Evolutionary conservation across 2,888 invertebrate species (phyloP).

Genomic region (Brachyopa scutellaris): DNA sequence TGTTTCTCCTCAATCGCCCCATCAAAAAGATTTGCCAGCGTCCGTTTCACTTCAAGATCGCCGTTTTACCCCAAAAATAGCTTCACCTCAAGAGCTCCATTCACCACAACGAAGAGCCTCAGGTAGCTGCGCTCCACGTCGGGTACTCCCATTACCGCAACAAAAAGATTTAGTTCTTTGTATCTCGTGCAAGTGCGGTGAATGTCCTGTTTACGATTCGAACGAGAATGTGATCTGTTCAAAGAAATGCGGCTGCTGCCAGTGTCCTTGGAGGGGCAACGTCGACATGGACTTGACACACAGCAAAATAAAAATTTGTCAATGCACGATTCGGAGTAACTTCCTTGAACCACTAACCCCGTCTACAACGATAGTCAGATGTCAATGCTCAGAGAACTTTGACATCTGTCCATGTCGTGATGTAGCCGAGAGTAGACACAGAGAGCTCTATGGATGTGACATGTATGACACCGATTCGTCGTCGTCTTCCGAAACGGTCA

Average conservation of each 20-base stretch:
- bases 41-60: too few relatives aligned
- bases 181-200: slow-evolving; percentile 75
- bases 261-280: slow-evolving; percentile 77
- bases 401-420: slow-evolving; percentile 79
- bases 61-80: too few relatives aligned
- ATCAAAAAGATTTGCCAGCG: too few relatives aligned
- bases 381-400: slow-evolving; percentile 73
- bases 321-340: slow-evolving; percentile 75
- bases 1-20: too few relatives aligned
- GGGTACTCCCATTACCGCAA: too few relatives aligned
- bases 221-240: slow-evolving; percentile 77
- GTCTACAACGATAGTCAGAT: background rate
- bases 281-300: slow-evolving; percentile 71
- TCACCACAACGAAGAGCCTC: too few relatives aligned
- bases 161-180: slow-evolving; percentile 77
- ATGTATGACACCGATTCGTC: slow-evolving; percentile 75
- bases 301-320: slow-evolving; percentile 77
- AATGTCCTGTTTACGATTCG: slow-evolving; percentile 77
- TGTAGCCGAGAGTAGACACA: slow-evolving; percentile 77
- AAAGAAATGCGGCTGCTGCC: slow-evolving; percentile 78
- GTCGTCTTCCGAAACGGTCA: too few relatives aligned
- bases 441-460: slow-evolving; percentile 75
- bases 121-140: too few relatives aligned
- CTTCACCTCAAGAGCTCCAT: too few relatives aligned
- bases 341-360: too few relatives aligned